phyloP scores from a whole-genome alignment of 2,797 vertebrate genomes.

The Miopithecus talapoin region DNA sequence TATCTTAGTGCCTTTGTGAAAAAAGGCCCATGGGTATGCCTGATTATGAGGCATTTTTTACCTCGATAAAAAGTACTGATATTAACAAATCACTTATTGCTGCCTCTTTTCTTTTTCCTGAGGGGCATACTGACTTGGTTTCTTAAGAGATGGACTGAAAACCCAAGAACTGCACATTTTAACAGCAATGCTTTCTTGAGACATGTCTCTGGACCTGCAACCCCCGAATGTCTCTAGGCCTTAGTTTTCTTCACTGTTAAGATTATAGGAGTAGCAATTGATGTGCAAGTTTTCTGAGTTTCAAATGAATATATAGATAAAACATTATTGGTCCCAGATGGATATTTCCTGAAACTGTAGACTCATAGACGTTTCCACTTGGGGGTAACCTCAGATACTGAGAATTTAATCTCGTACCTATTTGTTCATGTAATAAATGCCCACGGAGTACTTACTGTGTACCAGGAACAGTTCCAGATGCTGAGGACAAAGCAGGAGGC shows the following conservation, averaged over 20 bases:
- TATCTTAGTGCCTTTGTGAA: neutral
- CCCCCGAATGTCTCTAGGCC: neutral
- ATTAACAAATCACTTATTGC: neutral
- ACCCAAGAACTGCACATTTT: neutral
- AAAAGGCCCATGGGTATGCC: neutral
- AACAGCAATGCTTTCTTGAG: neutral
- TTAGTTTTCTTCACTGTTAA: neutral
- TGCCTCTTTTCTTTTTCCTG: neutral
- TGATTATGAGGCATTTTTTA: neutral
- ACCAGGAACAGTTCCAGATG: neutral
- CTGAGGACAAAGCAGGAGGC: neutral
- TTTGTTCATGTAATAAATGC: neutral
- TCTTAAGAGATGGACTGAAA: neutral
- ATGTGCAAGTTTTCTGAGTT: neutral
- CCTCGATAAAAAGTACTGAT: neutral
- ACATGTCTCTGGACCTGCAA: too few species aligned
- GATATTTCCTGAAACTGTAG: neutral
- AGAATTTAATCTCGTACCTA: neutral
- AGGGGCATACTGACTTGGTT: constrained; percentile 33
- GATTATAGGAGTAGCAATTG: neutral
- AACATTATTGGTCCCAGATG: neutral
- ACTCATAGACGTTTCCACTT: neutral
- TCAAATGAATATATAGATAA: neutral
- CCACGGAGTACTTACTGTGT: neutral
- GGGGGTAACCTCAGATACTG: neutral